Conservation (phyloP, 2,888 invertebrate genomes). For the Herminia tarsipennalis region DNA sequence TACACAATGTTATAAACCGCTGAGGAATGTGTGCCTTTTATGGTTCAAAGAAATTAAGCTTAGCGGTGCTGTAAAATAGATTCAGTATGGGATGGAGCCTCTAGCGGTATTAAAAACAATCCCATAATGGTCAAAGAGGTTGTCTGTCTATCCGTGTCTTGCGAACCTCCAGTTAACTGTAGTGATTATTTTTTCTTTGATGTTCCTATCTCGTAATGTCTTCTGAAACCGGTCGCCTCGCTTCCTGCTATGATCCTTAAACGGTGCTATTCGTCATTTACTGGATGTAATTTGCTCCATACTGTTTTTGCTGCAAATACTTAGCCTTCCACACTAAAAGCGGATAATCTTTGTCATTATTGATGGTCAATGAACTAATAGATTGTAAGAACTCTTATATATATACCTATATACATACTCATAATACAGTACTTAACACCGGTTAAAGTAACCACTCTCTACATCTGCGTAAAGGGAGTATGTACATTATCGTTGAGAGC, state of each 20-base stretch:
- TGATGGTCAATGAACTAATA: constrained; percentile 52
- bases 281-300: constrained; percentile 65
- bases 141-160: constrained; percentile 38
- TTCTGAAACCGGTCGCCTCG: constrained; percentile 58
- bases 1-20: constrained; percentile 52
- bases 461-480: too few species aligned
- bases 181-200: constrained; percentile 61
- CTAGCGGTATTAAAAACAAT: constrained; percentile 56
- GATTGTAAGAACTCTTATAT: too few species aligned
- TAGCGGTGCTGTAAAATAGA: constrained; percentile 9
- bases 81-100: constrained; percentile 19
- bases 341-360: constrained; percentile 51
- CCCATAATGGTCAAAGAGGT: constrained; percentile 54
- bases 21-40: constrained; percentile 43
- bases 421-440: too few species aligned
- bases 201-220: constrained; percentile 55
- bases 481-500: too few species aligned
- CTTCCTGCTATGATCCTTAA: constrained; percentile 77
- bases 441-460: too few species aligned
- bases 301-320: constrained; percentile 57
- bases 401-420: too few species aligned
- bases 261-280: constrained; percentile 61
- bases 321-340: constrained; percentile 51
- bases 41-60: constrained; percentile 40
- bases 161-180: constrained; percentile 63